A percentile compares a stretch with the other conserved stretches of the same genome.
phyloP scores from a whole-genome alignment of 1,140 invertebrate genomes.

The Conus betulinus region DNA sequence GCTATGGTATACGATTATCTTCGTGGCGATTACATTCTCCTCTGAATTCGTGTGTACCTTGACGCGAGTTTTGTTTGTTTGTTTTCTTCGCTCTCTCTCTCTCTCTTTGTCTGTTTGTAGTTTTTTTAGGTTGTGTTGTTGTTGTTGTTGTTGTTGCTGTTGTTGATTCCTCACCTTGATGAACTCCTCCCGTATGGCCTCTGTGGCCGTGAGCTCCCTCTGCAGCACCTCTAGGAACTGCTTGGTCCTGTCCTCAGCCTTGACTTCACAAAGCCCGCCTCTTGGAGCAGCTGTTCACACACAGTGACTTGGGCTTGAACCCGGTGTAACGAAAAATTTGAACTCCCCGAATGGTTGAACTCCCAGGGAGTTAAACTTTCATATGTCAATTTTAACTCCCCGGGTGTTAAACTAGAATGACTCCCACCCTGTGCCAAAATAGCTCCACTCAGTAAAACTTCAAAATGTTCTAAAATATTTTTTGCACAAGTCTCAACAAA shows the following conservation, averaged over 20 bases:
- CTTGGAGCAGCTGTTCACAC: conserved; percentile 69
- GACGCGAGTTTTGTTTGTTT: neutral
- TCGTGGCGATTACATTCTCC: no score
- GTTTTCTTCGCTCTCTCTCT: no score
- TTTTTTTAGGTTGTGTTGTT: no score
- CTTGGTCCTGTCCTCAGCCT: conserved; percentile 78
- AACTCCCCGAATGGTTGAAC: no score
- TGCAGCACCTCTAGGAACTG: conserved; percentile 79
- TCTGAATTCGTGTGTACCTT: no score
- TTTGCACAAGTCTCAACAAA: no score
- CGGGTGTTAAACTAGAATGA: neutral
- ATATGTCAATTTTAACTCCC: neutral
- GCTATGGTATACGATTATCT: no score
- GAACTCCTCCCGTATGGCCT: conserved; percentile 77
- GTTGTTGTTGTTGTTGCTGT: no score
- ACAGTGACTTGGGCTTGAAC: conserved; percentile 9
- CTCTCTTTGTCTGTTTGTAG: no score
- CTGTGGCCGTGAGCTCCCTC: conserved; percentile 76
- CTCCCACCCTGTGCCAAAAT: no score
- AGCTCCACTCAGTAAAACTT: no score
- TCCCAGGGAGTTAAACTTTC: neutral
- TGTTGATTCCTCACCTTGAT: conserved; percentile 68
- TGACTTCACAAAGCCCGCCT: conserved; percentile 78
- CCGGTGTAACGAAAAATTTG: neutral
- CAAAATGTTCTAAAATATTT: no score